Base-by-base conservation (phyloP, 2,888 invertebrate species). In the Carcina quercana region DNA sequence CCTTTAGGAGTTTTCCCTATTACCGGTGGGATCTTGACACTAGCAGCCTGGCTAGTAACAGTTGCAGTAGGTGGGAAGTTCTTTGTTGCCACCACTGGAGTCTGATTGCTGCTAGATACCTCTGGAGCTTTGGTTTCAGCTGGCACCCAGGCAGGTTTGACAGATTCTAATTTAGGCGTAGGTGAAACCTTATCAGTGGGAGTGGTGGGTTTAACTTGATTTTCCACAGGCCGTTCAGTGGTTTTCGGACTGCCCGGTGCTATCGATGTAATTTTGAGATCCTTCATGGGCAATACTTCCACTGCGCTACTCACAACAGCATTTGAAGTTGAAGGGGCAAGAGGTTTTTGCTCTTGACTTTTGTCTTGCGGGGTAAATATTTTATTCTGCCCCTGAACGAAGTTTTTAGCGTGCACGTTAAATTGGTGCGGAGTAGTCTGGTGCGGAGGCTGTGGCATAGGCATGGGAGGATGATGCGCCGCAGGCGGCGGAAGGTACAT, bases 361-460 rank as follows among this genome's bases (percentile, higher is more conserved):
- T 76, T 78, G 13, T 70, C 70, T 2, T 55, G 59, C 0, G 56
- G 60, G 1, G 55, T 42, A 38, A 59, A 75, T 3, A 46, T 59
- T 38, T 64, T 63, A 27, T 47, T 59, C 30, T 80, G 80, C 3
- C 75, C 76, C 26, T 72, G 74, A 3, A 85, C 79, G 57, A 79
- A 86, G 53, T 83, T 86, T 47, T 75, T 86, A 1, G 84, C 85
- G 40, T 84, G 80, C 5, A 84, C 84, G 39, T 85, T 82, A 59
- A 86, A 73, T 53, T 83, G 74, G 47, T 85, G 80, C 12, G 79
- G 69, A 27, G 64, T 49, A 22, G 51, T 53, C 21, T 63, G 75
- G 29, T 73, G 70, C n/a, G 61, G 66, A 12, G 58, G 71, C 28
- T 65, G 64, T 2, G 52, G 73, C 30, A 74, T 54, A 8, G 58